A percentile compares a stretch with the other conserved stretches of the same genome.
phyloP scores from a whole-genome alignment of 2,113 vertebrate species.

The Murina feae region DNA sequence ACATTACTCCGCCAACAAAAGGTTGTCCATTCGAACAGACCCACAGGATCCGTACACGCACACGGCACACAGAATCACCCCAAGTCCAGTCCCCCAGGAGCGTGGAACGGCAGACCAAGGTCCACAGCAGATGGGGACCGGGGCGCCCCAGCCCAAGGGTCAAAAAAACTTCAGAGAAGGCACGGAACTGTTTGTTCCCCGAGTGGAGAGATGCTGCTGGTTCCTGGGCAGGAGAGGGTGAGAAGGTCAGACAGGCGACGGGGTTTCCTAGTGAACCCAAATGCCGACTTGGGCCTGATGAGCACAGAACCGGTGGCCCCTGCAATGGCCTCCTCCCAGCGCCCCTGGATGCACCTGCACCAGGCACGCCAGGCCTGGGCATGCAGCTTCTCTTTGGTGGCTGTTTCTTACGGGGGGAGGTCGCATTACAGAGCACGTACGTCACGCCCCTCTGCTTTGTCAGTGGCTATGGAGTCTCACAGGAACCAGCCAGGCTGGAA shows the following conservation, averaged over 20 bases:
- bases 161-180: not conserved
- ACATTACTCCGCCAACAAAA: constrained; percentile 48
- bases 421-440: too few relatives aligned
- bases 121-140: fast-evolving
- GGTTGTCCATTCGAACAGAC: constrained; percentile 39
- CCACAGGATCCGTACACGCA: not conserved
- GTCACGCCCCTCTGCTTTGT: too few relatives aligned
- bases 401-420: not conserved
- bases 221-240: not conserved
- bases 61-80: not conserved
- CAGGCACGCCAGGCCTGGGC: fast-evolving
- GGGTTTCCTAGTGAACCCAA: fast-evolving
- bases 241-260: fast-evolving
- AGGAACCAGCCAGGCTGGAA: not conserved
- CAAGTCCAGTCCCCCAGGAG: not conserved
- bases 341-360: not conserved
- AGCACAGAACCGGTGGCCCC: not conserved
- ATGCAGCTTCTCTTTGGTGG: not conserved
- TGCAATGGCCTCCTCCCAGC: fast-evolving
- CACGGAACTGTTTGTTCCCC: fast-evolving
- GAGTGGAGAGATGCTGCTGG: fast-evolving
- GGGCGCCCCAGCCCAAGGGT: not conserved
- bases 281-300: fast-evolving
- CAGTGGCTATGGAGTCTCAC: not conserved
- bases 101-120: fast-evolving